Evolutionary conservation across 2,797 vertebrate species (phyloP).

Genomic region (Epinephelus malabaricus): DNA sequence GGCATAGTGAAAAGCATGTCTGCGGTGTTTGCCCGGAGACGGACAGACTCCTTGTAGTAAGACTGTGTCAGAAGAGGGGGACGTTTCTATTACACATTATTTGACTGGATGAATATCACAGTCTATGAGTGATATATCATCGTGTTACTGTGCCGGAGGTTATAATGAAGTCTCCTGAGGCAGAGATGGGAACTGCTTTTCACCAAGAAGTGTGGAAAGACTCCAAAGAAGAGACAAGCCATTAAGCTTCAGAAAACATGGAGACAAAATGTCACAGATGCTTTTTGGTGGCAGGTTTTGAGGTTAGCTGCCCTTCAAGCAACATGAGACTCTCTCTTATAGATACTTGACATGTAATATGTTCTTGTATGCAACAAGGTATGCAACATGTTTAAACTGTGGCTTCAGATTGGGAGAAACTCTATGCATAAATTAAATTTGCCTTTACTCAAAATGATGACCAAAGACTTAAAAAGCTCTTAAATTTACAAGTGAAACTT

Average conservation of each 20-base stretch:
- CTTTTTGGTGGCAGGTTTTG: background rate
- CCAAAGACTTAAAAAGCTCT: slow-evolving; percentile 39
- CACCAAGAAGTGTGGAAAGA: background rate
- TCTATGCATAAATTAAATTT: slow-evolving; percentile 40
- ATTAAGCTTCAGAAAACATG: slow-evolving; percentile 18
- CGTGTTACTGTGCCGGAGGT: slow-evolving; percentile 13
- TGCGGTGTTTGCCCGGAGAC: slow-evolving; percentile 85
- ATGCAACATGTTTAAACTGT: slow-evolving; percentile 10
- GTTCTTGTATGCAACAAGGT: background rate
- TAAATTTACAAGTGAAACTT: background rate
- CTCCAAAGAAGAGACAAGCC: slow-evolving; percentile 16
- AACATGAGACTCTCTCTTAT: background rate
- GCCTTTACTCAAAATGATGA: slow-evolving; percentile 29
- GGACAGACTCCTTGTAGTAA: slow-evolving; percentile 74
- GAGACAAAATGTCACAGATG: background rate
- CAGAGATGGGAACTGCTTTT: background rate
- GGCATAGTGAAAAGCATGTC: slow-evolving; percentile 88
- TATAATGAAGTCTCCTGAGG: background rate
- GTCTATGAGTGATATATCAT: slow-evolving; percentile 1
- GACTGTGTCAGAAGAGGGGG: background rate
- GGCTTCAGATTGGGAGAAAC: slow-evolving; percentile 11
- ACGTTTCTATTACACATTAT: background rate
- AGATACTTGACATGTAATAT: background rate
- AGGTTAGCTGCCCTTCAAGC: slow-evolving; percentile 12
- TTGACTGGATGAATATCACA: slow-evolving; percentile 14